A percentile compares a stretch with the other conserved stretches of the same genome.
Evolutionary conservation across 2,888 invertebrate genomes (phyloP).

Genomic region (Taenaris catops): DNA sequence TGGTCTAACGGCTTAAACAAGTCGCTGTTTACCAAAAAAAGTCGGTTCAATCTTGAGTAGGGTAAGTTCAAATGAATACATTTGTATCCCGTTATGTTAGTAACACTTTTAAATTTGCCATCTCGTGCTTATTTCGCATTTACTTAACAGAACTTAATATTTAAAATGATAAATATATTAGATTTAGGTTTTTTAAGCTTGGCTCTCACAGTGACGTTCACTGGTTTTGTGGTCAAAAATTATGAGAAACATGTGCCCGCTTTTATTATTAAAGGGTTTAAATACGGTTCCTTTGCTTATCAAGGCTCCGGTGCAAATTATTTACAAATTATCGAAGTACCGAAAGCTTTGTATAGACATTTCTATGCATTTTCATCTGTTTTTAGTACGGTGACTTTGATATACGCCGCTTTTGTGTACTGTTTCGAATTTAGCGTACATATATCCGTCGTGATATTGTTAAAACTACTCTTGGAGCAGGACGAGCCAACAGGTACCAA

Average conservation of each 20-base stretch:
- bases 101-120: too few relatives aligned
- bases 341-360: conserved; percentile 90
- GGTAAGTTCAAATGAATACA: conserved; percentile 18
- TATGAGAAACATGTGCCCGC: conserved; percentile 84
- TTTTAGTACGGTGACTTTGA: conserved; percentile 68
- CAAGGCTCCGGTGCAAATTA: conserved; percentile 68
- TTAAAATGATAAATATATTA: conserved; percentile 55
- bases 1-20: too few relatives aligned
- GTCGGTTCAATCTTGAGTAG: too few relatives aligned
- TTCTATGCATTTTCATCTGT: conserved; percentile 87
- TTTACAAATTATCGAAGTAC: conserved; percentile 81
- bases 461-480: conserved; percentile 67
- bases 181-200: conserved; percentile 63
- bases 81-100: conserved; percentile 9
- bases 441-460: conserved; percentile 53
- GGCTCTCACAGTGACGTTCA: conserved; percentile 64
- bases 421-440: conserved; percentile 67
- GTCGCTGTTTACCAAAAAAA: too few relatives aligned
- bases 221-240: conserved; percentile 82
- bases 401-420: conserved; percentile 72
- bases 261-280: conserved; percentile 82
- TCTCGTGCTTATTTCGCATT: not conserved
- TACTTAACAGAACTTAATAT: not conserved
- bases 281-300: conserved; percentile 87
- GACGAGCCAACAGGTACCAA: conserved; percentile 76